Evolutionary conservation across 1,140 invertebrate species (phyloP).

Genomic region (Drosophila triauraria): DNA sequence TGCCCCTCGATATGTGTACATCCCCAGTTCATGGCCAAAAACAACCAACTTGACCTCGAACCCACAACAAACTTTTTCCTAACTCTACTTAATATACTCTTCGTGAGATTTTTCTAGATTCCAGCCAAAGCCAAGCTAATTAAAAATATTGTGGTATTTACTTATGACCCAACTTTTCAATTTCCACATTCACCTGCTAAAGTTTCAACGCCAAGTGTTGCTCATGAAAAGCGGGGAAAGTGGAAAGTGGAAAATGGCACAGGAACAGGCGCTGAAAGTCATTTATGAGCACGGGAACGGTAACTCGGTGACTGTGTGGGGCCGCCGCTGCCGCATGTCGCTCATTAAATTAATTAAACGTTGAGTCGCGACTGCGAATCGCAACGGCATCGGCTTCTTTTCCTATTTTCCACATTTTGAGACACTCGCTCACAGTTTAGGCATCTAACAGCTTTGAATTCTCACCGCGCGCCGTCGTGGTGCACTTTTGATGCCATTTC

Average conservation of each 20-base stretch:
- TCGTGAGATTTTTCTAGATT: no score
- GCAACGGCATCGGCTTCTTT: constrained; percentile 25
- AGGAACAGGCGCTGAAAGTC: constrained; percentile 28
- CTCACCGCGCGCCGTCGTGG: neutral
- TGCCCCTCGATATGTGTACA: no score
- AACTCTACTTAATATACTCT: no score
- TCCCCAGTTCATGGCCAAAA: no score
- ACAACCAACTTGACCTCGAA: no score
- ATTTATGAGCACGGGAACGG: constrained; percentile 25
- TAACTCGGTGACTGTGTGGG: constrained; percentile 6
- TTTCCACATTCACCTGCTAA: neutral
- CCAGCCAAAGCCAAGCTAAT: no score
- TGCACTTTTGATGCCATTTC: constrained; percentile 57
- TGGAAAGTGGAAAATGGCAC: constrained; percentile 15
- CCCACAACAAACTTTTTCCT: no score
- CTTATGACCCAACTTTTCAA: no score
- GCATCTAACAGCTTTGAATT: constrained; percentile 39
- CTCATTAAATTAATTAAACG: constrained; percentile 82
- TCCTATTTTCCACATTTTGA: constrained; percentile 20
- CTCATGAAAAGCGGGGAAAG: constrained; percentile 5
- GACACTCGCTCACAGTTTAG: constrained; percentile 36
- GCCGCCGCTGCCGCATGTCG: constrained; percentile 28
- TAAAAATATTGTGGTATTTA: no score
- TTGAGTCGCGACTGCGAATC: constrained; percentile 26
- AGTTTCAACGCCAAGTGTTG: neutral